phyloP scores from a whole-genome alignment of 23 tunicate genomes.

The Halocynthia roretzi region DNA sequence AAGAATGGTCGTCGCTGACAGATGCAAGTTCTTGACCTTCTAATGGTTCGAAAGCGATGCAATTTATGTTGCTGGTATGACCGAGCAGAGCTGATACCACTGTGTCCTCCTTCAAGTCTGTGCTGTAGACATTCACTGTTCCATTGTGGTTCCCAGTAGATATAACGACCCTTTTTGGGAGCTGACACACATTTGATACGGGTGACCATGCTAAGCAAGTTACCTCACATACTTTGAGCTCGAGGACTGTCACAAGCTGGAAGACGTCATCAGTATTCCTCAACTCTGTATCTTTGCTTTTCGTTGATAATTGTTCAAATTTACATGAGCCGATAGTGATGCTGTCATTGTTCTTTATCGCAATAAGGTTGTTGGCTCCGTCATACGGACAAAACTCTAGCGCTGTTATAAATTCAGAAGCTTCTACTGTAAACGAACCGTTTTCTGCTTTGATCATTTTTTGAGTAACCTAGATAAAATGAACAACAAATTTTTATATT shows the following conservation, averaged over 20 bases:
- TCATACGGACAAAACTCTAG: conserved; percentile 77
- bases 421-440: conserved; percentile 13
- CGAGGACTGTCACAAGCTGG: not conserved
- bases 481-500: no score
- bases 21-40: conserved; percentile 44
- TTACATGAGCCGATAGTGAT: conserved; percentile 32
- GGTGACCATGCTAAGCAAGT: conserved; percentile 72
- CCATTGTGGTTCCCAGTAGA: conserved; percentile 46
- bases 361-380: conserved; percentile 47
- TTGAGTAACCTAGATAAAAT: not conserved
- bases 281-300: not conserved
- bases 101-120: conserved; percentile 63
- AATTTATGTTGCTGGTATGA: conserved; percentile 52
- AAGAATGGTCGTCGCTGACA: conserved; percentile 63
- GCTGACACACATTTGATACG: conserved; percentile 38
- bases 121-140: conserved; percentile 26
- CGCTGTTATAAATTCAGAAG: conserved; percentile 21
- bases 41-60: conserved; percentile 46
- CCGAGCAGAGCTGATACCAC: conserved; percentile 30
- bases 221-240: conserved; percentile 18
- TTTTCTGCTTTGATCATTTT: not conserved
- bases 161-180: conserved; percentile 51
- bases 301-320: conserved; percentile 1
- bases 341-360: conserved; percentile 35
- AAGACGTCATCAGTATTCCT: not conserved